phyloP scores from a whole-genome alignment of 2,797 vertebrate species.

The Eulemur rubriventer region DNA sequence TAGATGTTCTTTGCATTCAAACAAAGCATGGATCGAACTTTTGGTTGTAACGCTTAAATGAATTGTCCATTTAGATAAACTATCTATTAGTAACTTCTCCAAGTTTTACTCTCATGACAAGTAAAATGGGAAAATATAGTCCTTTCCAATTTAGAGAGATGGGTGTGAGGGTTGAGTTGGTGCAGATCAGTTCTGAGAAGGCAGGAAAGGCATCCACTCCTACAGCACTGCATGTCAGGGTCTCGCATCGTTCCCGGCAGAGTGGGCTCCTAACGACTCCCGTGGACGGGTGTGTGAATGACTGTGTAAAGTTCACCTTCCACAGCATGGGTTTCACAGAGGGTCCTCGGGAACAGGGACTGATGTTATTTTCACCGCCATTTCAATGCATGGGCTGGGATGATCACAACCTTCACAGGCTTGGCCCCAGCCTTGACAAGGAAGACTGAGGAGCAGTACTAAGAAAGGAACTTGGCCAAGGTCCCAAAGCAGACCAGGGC shows the following conservation, averaged over 20 bases:
- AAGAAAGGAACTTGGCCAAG: neutral
- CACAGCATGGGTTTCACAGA: accelerated
- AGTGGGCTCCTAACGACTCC: neutral
- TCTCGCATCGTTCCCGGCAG: accelerated
- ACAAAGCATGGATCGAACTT: neutral
- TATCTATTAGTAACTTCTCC: neutral
- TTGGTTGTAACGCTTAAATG: neutral
- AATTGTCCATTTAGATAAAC: neutral
- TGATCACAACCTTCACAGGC: too few species aligned
- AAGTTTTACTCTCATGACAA: neutral
- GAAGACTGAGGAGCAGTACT: neutral
- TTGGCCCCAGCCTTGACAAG: neutral
- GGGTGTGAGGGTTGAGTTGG: neutral
- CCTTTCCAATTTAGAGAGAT: neutral
- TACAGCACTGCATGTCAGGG: accelerated
- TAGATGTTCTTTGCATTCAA: neutral
- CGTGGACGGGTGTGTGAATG: accelerated
- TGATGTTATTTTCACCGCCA: accelerated
- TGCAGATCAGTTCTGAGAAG: neutral
- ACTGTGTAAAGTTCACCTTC: too few species aligned
- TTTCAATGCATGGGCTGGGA: accelerated
- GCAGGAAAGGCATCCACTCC: too few species aligned
- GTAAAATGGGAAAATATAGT: neutral
- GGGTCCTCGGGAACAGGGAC: accelerated
- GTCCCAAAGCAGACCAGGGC: neutral